Conservation (phyloP, 1,140 invertebrate species). For the Sitobion miscanthi region DNA sequence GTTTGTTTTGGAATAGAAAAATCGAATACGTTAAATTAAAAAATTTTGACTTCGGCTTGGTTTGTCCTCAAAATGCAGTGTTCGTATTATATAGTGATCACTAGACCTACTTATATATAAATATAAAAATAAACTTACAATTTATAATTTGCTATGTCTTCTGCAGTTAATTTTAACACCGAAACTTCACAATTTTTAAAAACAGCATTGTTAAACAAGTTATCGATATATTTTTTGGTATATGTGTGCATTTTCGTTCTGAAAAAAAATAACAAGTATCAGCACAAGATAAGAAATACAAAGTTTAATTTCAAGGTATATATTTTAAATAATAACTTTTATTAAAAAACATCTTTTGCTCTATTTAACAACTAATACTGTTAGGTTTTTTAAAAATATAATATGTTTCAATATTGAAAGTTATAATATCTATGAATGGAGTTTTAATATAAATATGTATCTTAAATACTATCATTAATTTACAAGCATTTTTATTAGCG, state of each 20-base stretch:
- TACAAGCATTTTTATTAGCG: too few species aligned
- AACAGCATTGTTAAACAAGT: not conserved
- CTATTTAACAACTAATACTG: not conserved
- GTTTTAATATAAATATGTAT: too few species aligned
- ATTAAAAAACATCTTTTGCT: not conserved
- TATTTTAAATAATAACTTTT: not conserved
- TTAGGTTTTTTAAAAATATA: not conserved
- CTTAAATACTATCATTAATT: too few species aligned
- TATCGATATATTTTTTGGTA: not conserved
- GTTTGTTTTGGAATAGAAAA: too few species aligned
- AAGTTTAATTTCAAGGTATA: not conserved
- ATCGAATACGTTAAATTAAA: too few species aligned
- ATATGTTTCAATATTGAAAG: not conserved
- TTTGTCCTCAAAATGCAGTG: too few species aligned
- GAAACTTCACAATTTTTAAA: not conserved
- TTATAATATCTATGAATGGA: too few species aligned
- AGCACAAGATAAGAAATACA: not conserved
- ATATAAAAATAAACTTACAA: not conserved
- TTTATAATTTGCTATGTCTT: not conserved
- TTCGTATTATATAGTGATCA: too few species aligned
- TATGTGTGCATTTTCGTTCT: not conserved
- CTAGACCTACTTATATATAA: not conserved
- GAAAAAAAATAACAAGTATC: not conserved
- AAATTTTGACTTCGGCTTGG: too few species aligned
- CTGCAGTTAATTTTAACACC: fast-evolving